Percentiles rank a stretch among this genome's conserved stretches.
Conservation (phyloP, 2,888 invertebrate species). For the Drosophila leonis region DNA sequence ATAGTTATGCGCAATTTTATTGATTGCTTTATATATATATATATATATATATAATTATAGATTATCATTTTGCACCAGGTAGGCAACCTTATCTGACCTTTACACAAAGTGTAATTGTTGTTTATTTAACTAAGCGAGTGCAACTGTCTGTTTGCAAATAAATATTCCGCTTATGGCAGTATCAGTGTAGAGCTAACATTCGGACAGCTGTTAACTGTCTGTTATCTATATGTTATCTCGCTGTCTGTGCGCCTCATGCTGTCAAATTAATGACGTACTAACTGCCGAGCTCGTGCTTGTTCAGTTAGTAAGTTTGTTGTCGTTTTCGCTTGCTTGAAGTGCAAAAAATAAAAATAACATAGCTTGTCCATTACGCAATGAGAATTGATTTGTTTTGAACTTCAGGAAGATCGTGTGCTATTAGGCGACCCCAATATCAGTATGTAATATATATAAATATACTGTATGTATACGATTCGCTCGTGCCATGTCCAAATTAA, state of each 20-base stretch:
- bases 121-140: slow-evolving; percentile 4
- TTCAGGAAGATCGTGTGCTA: slow-evolving; percentile 10
- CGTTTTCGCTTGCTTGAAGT: slow-evolving; percentile 2
- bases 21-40: slow-evolving; percentile 2
- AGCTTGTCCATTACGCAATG: slow-evolving; percentile 36
- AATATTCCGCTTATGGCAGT: neutral
- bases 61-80: neutral
- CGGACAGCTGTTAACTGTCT: slow-evolving; percentile 24
- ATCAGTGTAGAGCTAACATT: neutral
- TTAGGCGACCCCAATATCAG: slow-evolving; percentile 2
- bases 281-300: slow-evolving; percentile 34
- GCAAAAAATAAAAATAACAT: slow-evolving; percentile 8
- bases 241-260: slow-evolving; percentile 22
- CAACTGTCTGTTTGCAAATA: neutral
- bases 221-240: slow-evolving; percentile 25
- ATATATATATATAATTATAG: slow-evolving; percentile 4
- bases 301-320: slow-evolving; percentile 29
- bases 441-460: neutral
- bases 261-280: slow-evolving; percentile 43
- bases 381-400: slow-evolving; percentile 12
- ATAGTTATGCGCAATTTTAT: neutral
- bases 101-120: neutral
- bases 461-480: neutral
- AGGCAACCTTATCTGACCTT: slow-evolving; percentile 21
- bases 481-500: slow-evolving; percentile 2